Conservation (phyloP, 2,113 vertebrate species). For the Menura novaehollandiae region DNA sequence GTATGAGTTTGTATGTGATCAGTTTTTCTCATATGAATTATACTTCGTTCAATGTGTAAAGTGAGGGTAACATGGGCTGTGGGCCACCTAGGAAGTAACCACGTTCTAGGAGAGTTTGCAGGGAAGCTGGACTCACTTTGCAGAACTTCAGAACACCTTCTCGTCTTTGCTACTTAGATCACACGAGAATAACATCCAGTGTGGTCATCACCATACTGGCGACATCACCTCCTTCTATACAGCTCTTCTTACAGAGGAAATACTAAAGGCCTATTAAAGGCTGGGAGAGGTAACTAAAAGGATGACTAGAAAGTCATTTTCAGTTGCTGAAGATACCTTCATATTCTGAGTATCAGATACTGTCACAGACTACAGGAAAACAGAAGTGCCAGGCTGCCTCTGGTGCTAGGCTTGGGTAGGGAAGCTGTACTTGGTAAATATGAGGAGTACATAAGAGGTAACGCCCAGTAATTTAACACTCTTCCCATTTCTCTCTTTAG, state of each 20-base stretch:
- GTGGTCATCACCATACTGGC: not conserved
- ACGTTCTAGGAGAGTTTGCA: not conserved
- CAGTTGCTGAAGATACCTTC: not conserved
- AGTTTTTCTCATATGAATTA: not conserved
- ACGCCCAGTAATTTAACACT: too few relatives aligned
- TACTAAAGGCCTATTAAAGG: not conserved
- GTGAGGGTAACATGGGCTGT: not conserved
- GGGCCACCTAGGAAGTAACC: fast-evolving
- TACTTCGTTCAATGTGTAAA: not conserved
- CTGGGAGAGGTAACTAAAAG: not conserved
- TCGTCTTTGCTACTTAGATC: not conserved
- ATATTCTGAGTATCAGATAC: not conserved
- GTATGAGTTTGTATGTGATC: not conserved
- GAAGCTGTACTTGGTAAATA: not conserved
- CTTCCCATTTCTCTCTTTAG: not conserved
- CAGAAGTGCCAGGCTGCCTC: not conserved
- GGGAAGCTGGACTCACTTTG: not conserved
- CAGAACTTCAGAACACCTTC: not conserved
- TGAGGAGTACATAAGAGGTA: too few relatives aligned
- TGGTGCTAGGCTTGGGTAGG: not conserved
- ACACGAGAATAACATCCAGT: not conserved
- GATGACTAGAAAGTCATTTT: not conserved
- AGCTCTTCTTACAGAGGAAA: not conserved
- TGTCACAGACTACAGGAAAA: not conserved
- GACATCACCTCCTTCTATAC: not conserved